Conservation (phyloP, 2,888 invertebrate genomes). For the Agrochola circellaris region DNA sequence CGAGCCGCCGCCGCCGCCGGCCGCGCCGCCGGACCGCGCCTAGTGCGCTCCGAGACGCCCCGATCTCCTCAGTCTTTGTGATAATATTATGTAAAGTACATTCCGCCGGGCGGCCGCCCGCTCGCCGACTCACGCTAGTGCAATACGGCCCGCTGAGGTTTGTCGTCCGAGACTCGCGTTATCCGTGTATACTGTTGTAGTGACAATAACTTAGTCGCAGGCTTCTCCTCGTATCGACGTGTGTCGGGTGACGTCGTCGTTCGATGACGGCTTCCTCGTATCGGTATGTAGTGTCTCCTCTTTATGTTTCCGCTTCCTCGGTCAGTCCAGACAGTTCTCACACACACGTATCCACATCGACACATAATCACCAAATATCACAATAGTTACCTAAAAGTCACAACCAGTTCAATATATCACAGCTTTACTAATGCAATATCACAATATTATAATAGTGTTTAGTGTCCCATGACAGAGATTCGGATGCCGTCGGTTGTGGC, state of each 20-base stretch:
- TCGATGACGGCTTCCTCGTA: slow-evolving; percentile 53
- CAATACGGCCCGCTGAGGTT: slow-evolving; percentile 65
- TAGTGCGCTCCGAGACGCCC: slow-evolving; percentile 58
- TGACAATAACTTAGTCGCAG: slow-evolving; percentile 84
- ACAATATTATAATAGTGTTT: slow-evolving; percentile 81
- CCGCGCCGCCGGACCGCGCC: slow-evolving; percentile 67
- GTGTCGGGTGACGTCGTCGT: slow-evolving; percentile 56
- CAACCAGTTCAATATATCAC: slow-evolving; percentile 89
- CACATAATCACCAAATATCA: slow-evolving; percentile 88
- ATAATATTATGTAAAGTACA: slow-evolving; percentile 88
- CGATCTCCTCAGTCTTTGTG: slow-evolving; percentile 86
- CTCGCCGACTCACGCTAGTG: slow-evolving; percentile 65
- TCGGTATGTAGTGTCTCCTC: slow-evolving; percentile 68
- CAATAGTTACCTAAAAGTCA: slow-evolving; percentile 90
- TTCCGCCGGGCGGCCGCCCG: slow-evolving; percentile 77
- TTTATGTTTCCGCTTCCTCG: slow-evolving; percentile 71
- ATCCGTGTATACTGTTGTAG: slow-evolving; percentile 84
- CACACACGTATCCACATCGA: slow-evolving; percentile 69
- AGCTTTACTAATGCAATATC: slow-evolving; percentile 89
- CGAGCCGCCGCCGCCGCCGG: slow-evolving; percentile 72
- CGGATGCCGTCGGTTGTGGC: slow-evolving; percentile 70
- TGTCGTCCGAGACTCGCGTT: slow-evolving; percentile 62
- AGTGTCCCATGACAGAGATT: slow-evolving; percentile 70
- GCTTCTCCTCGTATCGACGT: slow-evolving; percentile 69
- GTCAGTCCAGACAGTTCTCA: slow-evolving; percentile 70